Conservation (phyloP, 2,113 vertebrate genomes). For the Sylvia atricapilla region DNA sequence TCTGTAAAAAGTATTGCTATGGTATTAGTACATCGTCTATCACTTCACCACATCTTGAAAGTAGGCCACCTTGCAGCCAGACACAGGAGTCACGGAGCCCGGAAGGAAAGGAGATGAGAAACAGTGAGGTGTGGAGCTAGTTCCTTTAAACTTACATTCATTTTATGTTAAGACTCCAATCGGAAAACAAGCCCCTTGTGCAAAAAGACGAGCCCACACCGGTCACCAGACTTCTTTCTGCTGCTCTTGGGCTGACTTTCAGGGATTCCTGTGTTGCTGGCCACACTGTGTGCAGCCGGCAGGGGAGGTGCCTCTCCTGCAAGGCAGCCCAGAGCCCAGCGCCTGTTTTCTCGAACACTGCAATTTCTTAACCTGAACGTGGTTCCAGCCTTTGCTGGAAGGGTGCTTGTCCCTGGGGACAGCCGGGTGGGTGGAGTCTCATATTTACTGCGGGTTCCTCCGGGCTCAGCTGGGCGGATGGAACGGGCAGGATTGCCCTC, state of each 20-base stretch:
- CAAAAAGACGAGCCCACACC: neutral
- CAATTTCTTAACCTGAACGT: accelerated
- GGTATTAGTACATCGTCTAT: neutral
- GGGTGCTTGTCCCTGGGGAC: neutral
- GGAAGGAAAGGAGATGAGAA: neutral
- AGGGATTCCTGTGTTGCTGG: neutral
- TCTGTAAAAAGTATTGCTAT: neutral
- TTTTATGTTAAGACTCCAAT: neutral
- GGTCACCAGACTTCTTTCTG: neutral
- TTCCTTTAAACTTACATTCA: accelerated
- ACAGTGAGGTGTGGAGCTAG: accelerated
- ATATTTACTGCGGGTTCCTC: neutral
- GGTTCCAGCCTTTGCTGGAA: neutral
- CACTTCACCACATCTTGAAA: neutral
- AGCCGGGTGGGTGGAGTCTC: neutral
- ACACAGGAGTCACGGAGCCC: neutral
- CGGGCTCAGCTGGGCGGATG: neutral
- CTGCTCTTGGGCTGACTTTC: neutral
- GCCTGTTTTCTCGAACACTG: neutral
- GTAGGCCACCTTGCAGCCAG: conserved; percentile 18
- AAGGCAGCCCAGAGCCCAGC: neutral
- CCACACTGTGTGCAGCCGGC: neutral
- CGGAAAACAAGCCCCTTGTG: neutral
- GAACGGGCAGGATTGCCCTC: neutral
- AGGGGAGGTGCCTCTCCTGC: neutral